phyloP scores from a whole-genome alignment of 2,888 invertebrate genomes.

The Drosophila picticornis region DNA sequence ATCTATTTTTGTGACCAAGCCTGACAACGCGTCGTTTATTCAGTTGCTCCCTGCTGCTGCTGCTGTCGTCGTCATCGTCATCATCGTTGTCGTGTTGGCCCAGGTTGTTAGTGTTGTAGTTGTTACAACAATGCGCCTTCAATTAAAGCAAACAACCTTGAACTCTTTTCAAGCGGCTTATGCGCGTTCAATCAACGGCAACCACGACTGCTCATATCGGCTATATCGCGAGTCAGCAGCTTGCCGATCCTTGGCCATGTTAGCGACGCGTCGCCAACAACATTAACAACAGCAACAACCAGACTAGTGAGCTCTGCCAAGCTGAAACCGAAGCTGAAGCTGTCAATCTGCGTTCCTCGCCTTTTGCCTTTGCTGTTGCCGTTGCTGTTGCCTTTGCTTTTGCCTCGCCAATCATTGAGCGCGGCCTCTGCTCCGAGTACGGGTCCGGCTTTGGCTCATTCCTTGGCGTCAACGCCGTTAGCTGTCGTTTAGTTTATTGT shows the following conservation, averaged over 20 bases:
- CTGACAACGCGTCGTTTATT: constrained; percentile 64
- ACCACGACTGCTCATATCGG: constrained; percentile 59
- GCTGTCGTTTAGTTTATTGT: constrained; percentile 79
- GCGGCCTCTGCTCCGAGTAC: constrained; percentile 33
- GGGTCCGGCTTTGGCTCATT: constrained; percentile 58
- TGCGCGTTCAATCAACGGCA: constrained; percentile 69
- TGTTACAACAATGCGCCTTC: constrained; percentile 75
- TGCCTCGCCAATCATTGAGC: constrained; percentile 33
- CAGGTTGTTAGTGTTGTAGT: constrained; percentile 49
- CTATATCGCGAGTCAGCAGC: constrained; percentile 56
- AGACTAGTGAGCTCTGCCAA: constrained; percentile 38
- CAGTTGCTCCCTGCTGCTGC: constrained; percentile 51
- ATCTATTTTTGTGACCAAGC: constrained; percentile 72
- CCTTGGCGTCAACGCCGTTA: constrained; percentile 77
- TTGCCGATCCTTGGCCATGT: constrained; percentile 57
- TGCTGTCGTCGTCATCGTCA: constrained; percentile 37
- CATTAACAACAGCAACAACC: constrained; percentile 45
- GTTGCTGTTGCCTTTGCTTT: constrained; percentile 23
- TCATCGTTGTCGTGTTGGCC: constrained; percentile 38
- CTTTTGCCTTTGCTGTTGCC: constrained; percentile 36
- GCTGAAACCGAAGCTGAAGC: constrained; percentile 51
- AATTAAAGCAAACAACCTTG: constrained; percentile 81
- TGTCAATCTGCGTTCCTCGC: constrained; percentile 71
- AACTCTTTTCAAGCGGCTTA: constrained; percentile 77
- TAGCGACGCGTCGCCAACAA: constrained; percentile 55